A percentile compares a stretch with the other conserved stretches of the same genome.
Evolutionary conservation across 2,113 vertebrate genomes (phyloP).

Genomic region (Hypocryptadius cinnamomeus): DNA sequence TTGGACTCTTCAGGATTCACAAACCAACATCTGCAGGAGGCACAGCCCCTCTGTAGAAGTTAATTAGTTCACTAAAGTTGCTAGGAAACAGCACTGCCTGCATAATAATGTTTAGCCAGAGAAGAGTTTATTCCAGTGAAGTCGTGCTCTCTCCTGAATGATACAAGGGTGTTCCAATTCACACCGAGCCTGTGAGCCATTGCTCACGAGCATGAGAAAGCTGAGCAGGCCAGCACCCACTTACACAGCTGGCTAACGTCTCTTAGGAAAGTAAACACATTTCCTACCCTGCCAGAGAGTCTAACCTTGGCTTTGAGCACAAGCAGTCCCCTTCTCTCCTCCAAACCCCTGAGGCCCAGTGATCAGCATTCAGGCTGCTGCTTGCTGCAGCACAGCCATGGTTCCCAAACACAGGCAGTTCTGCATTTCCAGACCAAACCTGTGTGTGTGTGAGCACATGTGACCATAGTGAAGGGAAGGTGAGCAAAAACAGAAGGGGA

Average conservation of each 20-base stretch:
- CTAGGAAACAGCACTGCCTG: conserved; percentile 16
- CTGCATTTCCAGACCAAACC: not conserved
- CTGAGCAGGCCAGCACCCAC: not conserved
- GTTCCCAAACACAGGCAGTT: not conserved
- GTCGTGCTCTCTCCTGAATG: not conserved
- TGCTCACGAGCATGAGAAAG: not conserved
- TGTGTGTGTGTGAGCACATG: not conserved
- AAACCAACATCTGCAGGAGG: not conserved
- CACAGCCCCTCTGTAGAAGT: not conserved
- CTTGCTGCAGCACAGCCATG: not conserved
- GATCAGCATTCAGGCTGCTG: not conserved
- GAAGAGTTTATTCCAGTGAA: not conserved
- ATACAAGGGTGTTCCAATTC: not conserved
- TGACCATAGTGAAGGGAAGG: rapidly evolving
- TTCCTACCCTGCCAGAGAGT: not conserved
- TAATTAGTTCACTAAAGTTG: not conserved
- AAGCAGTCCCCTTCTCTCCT: not conserved
- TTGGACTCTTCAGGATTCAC: not conserved
- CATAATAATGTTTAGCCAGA: not conserved
- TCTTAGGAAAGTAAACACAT: not conserved
- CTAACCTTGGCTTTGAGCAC: not conserved
- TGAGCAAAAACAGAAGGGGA: not conserved
- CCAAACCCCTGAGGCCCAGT: rapidly evolving
- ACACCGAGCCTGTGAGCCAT: not conserved
- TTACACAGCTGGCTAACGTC: not conserved